Evolutionary conservation across 2,113 vertebrate species (phyloP).

Genomic region (Thunnus thynnus): DNA sequence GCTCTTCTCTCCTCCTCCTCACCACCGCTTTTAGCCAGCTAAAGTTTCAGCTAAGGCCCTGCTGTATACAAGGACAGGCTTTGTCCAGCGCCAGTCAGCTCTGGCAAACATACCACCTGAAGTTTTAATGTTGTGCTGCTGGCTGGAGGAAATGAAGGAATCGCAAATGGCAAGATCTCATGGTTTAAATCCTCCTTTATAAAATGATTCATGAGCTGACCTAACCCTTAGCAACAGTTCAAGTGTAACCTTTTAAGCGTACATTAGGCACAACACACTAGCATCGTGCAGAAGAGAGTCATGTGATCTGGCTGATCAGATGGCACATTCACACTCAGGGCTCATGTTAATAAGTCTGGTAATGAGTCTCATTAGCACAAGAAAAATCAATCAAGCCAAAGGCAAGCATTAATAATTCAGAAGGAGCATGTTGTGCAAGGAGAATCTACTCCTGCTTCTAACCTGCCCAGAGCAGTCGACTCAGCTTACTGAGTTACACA

Average conservation of each 20-base stretch:
- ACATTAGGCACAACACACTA: slow-evolving; percentile 31
- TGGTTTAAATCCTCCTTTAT: slow-evolving; percentile 35
- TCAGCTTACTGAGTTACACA: slow-evolving; percentile 54
- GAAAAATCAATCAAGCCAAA: slow-evolving; percentile 82
- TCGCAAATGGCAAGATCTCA: slow-evolving; percentile 18
- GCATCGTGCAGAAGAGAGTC: slow-evolving; percentile 46
- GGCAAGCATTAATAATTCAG: slow-evolving; percentile 83
- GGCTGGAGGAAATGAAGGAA: slow-evolving; percentile 57
- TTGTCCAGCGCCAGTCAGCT: slow-evolving; percentile 67
- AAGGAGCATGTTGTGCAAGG: slow-evolving; percentile 57
- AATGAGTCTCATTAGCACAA: slow-evolving; percentile 86
- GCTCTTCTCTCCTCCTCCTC: slow-evolving; percentile 38
- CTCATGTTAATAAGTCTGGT: slow-evolving; percentile 80
- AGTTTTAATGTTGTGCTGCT: slow-evolving; percentile 36
- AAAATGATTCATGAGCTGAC: slow-evolving; percentile 30
- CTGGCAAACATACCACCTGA: slow-evolving; percentile 40
- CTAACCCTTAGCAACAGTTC: slow-evolving; percentile 44
- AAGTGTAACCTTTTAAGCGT: slow-evolving; percentile 60
- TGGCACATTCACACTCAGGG: slow-evolving; percentile 62
- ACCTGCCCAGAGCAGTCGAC: slow-evolving; percentile 51
- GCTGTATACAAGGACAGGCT: slow-evolving; percentile 66
- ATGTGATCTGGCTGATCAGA: slow-evolving; percentile 70
- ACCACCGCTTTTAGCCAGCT: slow-evolving; percentile 50
- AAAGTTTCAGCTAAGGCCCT: slow-evolving; percentile 59
- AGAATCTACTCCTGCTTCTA: slow-evolving; percentile 45